A percentile compares a stretch with the other conserved stretches of the same genome.
Evolutionary conservation across 2,888 invertebrate genomes (phyloP).

Genomic region (Catocala fraxini): DNA sequence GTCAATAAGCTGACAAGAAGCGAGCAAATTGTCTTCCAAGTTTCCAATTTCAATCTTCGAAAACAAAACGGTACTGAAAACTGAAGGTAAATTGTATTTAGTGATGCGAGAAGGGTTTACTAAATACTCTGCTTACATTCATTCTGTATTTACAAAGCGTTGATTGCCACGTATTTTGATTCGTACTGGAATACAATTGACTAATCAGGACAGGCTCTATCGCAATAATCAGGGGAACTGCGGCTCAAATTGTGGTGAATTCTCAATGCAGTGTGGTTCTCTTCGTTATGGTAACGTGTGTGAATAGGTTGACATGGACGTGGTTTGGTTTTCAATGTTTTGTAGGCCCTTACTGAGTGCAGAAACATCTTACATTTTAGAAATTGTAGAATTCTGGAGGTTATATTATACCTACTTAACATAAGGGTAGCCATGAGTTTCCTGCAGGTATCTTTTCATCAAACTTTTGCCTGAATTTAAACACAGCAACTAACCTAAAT

Average conservation of each 20-base stretch:
- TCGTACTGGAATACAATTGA: slow-evolving; percentile 31
- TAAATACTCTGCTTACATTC: slow-evolving; percentile 14
- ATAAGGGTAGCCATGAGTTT: too few species aligned
- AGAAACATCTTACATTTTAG: too few species aligned
- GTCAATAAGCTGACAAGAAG: not conserved
- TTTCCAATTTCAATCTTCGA: slow-evolving; percentile 4
- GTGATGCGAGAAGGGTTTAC: slow-evolving; percentile 8
- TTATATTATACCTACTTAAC: too few species aligned
- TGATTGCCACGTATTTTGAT: slow-evolving; percentile 38
- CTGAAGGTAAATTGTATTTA: slow-evolving; percentile 4
- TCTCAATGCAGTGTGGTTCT: not conserved
- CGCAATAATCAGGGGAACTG: slow-evolving; percentile 19
- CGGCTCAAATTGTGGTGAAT: slow-evolving; percentile 5
- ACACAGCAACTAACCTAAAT: too few species aligned
- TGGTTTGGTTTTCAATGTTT: not conserved
- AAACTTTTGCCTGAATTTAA: too few species aligned
- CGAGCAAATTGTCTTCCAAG: slow-evolving; percentile 1
- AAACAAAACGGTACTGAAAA: slow-evolving; percentile 1
- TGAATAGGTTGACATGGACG: not conserved
- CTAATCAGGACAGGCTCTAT: slow-evolving; percentile 33
- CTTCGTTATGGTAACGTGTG: not conserved
- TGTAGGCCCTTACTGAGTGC: too few species aligned
- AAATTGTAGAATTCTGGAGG: too few species aligned
- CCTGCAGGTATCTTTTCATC: too few species aligned
- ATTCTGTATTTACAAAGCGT: slow-evolving; percentile 27